Evolutionary conservation across 2,888 invertebrate species (phyloP).

Genomic region (Phalera bucephala): DNA sequence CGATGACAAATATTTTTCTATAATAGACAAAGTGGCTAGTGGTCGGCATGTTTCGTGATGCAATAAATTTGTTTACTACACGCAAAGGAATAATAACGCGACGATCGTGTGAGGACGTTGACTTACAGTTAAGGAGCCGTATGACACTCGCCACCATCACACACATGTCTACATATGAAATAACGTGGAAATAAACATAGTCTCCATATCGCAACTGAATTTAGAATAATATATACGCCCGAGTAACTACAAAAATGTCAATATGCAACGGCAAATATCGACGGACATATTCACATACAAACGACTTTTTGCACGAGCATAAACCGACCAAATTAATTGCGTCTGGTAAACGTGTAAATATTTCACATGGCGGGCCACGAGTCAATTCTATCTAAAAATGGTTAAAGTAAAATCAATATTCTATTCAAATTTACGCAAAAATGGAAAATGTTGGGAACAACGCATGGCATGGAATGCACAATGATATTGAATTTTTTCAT

Average conservation of each 20-base stretch:
- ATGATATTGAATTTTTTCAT: conserved; percentile 32
- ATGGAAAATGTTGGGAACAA: conserved; percentile 35
- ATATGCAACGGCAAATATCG: not conserved
- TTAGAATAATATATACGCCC: no score
- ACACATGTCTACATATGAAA: conserved; percentile 21
- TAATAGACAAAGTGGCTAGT: no score
- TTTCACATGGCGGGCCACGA: conserved; percentile 19
- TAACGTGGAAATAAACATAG: conserved; percentile 11
- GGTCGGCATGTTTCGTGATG: conserved; percentile 11
- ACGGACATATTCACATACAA: not conserved
- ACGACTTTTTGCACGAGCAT: not conserved
- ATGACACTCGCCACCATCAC: conserved; percentile 17
- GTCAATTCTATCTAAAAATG: conserved; percentile 23
- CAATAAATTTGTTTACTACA: conserved; percentile 45
- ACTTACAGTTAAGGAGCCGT: conserved; percentile 34
- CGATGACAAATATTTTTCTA: no score
- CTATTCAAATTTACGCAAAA: conserved; percentile 40
- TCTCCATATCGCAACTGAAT: no score
- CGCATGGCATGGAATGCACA: conserved; percentile 36
- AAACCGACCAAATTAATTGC: conserved; percentile 9
- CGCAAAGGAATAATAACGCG: conserved; percentile 42
- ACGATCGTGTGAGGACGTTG: conserved; percentile 36
- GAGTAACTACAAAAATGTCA: conserved; percentile 4
- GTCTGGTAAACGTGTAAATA: conserved; percentile 10
- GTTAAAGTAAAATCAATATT: conserved; percentile 35